Base-by-base conservation (phyloP, 1,140 invertebrate genomes). In the Rhopalosiphum padi region DNA sequence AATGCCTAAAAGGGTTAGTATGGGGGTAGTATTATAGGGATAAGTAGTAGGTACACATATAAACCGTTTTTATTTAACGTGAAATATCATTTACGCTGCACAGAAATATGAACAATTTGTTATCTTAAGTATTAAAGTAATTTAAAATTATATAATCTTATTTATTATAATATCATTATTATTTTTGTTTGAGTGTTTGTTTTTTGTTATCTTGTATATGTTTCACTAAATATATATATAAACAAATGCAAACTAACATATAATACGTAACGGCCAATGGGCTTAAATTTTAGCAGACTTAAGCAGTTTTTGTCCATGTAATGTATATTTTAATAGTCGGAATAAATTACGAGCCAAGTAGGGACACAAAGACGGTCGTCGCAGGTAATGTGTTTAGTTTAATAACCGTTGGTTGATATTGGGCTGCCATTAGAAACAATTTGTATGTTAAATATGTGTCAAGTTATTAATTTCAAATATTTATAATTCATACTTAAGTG, bases 361-460 rank as follows among this genome's bases (percentile, higher is more conserved):
- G 60, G n/a, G 30, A 77, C 60, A 77, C 15, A 77, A 35, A 77
- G 30, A 77, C 60, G n/a, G 60, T 21, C 15, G 18, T n/a, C 60
- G 60, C n/a, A 77, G 60, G n/a, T 77, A 77, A 77, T n/a, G n/a
- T 35, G 60, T 77, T 77, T 6, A 77, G 3, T 77, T 77, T 77
- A 77, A 77, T 77, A 77, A n/a, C 60, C n/a, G 60, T 77, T 77
- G n/a, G 11, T 77, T 77, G 60, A n/a, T 77, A 77, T 77, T 77
- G 60, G 15, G 60, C 30, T 68, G 30, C 30, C 30, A 68, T 21
- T n/a, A 77, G n/a, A 77, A 77, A n/a, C 60, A 77, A 77, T 77
- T 77, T n/a, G 15, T n/a, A n/a, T 77, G 60, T 77, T 77, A 77
- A 77, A 77, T 77, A 77, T n/a, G n/a, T n/a, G 30, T 77, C 60